Conservation (phyloP, 1,140 invertebrate genomes). For the Cyclina sinensis region DNA sequence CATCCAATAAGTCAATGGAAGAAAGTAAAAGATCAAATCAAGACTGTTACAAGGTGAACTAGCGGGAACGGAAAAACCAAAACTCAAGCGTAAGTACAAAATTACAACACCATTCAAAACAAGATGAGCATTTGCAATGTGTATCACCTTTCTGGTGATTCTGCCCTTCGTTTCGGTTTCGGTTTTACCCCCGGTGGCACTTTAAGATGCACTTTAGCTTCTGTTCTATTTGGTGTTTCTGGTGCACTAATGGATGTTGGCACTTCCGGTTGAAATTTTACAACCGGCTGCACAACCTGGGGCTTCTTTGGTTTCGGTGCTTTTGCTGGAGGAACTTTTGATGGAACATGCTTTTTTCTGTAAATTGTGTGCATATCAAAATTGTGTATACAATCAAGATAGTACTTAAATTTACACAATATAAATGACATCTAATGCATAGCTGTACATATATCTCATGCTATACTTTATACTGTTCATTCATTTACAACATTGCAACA, state of each 20-base stretch:
- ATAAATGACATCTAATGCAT: too few species aligned
- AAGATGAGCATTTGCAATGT: neutral
- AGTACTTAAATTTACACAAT: neutral
- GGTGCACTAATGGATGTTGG: slow-evolving; percentile 20
- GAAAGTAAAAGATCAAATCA: too few species aligned
- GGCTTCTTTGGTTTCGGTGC: slow-evolving; percentile 65
- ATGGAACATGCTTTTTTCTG: slow-evolving; percentile 59
- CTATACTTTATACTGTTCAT: too few species aligned
- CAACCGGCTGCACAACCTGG: neutral
- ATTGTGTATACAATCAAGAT: neutral
- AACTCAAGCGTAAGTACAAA: slow-evolving; percentile 2
- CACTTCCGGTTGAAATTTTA: slow-evolving; percentile 36
- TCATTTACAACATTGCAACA: too few species aligned
- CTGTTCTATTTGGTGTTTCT: slow-evolving; percentile 41
- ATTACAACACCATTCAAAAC: slow-evolving; percentile 28
- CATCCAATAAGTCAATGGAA: neutral
- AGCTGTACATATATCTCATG: too few species aligned
- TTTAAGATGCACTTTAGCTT: slow-evolving; percentile 56
- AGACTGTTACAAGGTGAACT: neutral
- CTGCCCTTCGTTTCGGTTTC: slow-evolving; percentile 52
- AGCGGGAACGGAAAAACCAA: neutral
- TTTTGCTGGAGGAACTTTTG: slow-evolving; percentile 66
- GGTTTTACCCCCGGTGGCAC: slow-evolving; percentile 62
- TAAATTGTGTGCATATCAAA: slow-evolving; percentile 38
- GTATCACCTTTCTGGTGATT: slow-evolving; percentile 65